Evolutionary conservation across 1,140 invertebrate genomes (phyloP), one percentile per base, ranked within the genome.

Genomic region (Drosophila eugracilis): DNA sequence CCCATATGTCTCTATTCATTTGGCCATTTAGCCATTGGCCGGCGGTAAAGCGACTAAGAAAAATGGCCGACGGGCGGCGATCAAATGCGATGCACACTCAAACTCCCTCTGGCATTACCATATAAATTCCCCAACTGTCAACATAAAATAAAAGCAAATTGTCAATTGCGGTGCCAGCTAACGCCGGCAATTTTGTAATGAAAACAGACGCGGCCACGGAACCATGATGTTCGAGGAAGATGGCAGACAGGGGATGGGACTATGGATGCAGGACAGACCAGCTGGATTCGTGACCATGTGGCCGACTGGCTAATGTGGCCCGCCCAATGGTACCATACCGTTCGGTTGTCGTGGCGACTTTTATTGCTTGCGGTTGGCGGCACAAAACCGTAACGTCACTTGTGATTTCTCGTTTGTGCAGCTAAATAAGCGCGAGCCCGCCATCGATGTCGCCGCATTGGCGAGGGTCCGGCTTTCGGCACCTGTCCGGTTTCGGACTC

Each of bases 331-430:
- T n/a, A 5, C 14, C 36, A 7, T 4, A 7, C 10, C 28, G 45
- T 21, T 15, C 54, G 30, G 63, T 63, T 67, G 81, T 71, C 81
- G 54, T 54, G 70, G 78, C 70, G 83, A 88, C 83, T 88, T 86
- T 88, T 86, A 86, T 86, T 86, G 83, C 83, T 73, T 88, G 83
- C 83, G 83, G 83, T 83, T 88, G 75, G 78, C 73, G 83, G 63
- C 62, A 88, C 81, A 86, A 81, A 85, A 75, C 81, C 81, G 62
- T 83, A 83, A 78, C 83, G 83, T 88, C 83, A 88, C 83, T 86
- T 86, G 65, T 88, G 83, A 86, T 88, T 88, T 86, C 63, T 65
- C 81, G 60, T 78, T 83, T 79, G 80, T 59, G 57, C 55, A 55
- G 65, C 83, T 72, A 78, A 86, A 88, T 74, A 78, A 83, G 55